Conservation (phyloP, 2,888 invertebrate genomes). For the Melolontha melolontha region DNA sequence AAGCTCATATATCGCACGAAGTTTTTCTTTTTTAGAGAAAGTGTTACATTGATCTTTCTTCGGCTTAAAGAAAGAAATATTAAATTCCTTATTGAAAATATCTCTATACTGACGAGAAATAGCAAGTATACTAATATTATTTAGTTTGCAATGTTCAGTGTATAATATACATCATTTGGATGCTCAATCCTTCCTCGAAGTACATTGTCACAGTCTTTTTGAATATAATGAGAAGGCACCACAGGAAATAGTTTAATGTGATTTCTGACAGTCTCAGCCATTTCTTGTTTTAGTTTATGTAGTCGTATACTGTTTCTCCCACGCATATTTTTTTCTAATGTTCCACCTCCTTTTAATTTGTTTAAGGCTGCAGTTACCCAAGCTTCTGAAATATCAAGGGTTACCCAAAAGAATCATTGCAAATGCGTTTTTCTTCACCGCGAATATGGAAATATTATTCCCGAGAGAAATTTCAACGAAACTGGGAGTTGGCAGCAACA, state of each 20-base stretch:
- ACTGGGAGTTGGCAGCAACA: not conserved
- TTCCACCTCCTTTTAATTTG: not conserved
- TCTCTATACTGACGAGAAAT: constrained; percentile 18
- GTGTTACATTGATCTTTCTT: constrained; percentile 12
- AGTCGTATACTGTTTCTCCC: not conserved
- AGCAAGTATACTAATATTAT: constrained; percentile 19
- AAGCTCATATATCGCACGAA: no score
- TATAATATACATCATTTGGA: constrained; percentile 12
- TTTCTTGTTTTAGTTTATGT: no score
- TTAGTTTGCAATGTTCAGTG: not conserved
- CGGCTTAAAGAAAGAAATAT: constrained; percentile 25
- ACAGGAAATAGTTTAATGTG: no score
- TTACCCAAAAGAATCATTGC: no score
- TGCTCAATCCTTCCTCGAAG: not conserved
- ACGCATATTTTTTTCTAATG: not conserved
- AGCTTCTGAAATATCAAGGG: not conserved
- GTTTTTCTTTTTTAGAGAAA: not conserved
- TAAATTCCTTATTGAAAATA: constrained; percentile 33
- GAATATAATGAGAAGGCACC: not conserved
- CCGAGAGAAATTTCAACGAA: not conserved
- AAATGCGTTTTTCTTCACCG: no score
- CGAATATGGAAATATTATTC: no score
- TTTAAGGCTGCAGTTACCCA: not conserved
- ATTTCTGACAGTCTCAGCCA: no score
- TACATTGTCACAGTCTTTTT: not conserved